Conservation (phyloP, 2,113 vertebrate genomes). For the Eptesicus fuscus region DNA sequence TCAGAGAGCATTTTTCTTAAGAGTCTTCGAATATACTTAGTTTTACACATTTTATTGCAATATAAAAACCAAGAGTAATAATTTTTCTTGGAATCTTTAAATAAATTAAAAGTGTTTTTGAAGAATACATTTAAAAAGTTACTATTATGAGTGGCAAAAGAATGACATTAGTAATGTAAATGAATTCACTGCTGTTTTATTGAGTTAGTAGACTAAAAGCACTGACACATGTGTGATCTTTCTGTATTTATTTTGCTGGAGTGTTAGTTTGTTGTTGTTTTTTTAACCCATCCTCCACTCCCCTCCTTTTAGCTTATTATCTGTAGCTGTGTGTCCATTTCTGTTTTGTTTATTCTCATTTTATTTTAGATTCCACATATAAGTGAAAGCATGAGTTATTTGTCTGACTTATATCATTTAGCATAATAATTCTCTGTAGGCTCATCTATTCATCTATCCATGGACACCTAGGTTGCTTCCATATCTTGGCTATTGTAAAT, state of each 20-base stretch:
- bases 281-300: neutral
- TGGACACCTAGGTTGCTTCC: neutral
- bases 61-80: neutral
- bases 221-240: neutral
- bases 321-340: neutral
- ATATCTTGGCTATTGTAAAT: neutral
- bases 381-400: neutral
- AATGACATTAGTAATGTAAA: neutral
- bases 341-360: neutral
- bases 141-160: neutral
- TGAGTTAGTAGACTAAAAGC: neutral
- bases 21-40: neutral
- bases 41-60: neutral
- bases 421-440: neutral
- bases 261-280: neutral
- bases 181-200: neutral
- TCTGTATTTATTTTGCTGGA: neutral
- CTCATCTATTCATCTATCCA: neutral
- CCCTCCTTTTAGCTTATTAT: neutral
- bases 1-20: neutral
- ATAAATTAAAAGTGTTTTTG: neutral
- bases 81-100: constrained; percentile 7
- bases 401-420: neutral
- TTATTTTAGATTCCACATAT: neutral
- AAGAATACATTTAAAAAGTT: neutral